Evolutionary conservation across 2,113 vertebrate genomes (phyloP), one percentile per base, ranked within the genome.

Genomic region (Chamaetylas fuelleborni): DNA sequence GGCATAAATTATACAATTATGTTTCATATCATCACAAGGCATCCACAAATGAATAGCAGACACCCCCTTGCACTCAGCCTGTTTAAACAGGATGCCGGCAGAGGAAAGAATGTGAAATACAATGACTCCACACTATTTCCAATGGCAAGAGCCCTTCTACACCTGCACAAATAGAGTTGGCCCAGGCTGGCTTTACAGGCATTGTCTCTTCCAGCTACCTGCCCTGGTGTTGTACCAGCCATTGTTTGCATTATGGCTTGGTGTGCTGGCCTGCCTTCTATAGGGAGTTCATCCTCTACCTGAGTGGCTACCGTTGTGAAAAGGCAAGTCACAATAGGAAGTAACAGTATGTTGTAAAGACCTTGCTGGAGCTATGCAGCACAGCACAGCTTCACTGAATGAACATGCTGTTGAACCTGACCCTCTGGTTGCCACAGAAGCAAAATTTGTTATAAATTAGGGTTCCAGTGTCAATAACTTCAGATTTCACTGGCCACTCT

Each of bases 161-260:
- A 97, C 96, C 97, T 96, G 96, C 95, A 93, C 79, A 97, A 97
- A 97, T 95, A 97, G 94, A 95, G 57, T 69, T 73, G 70, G 47
- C 48, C 73, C 81, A 88, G 86, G 42, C 70, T 92, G 74, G 71
- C 53, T 74, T 51, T 19, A 17, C 48, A 58, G 66, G 16, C 43
- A 71, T 93, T 95, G 88, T 95, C 90, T 96, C 82, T 92, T 47
- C 61, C 73, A 95, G 94, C 86, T 83, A 38, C 72, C 40, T 58
- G 86, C 67, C 81, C 64, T 79, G 81, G 71, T 93, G 83, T 81
- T 90, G 53, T 4, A 86, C 42, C 73, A 93, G 34, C 42, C 61
- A 22, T 31, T 89, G 90, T 95, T 96, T 95, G 73, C 83, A 86
- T 91, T 81, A 34, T 19, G 53, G 71, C 71, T 88, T 60, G 36